Conservation (phyloP, 1,140 invertebrate genomes). For the Choristoneura fumiferana region DNA sequence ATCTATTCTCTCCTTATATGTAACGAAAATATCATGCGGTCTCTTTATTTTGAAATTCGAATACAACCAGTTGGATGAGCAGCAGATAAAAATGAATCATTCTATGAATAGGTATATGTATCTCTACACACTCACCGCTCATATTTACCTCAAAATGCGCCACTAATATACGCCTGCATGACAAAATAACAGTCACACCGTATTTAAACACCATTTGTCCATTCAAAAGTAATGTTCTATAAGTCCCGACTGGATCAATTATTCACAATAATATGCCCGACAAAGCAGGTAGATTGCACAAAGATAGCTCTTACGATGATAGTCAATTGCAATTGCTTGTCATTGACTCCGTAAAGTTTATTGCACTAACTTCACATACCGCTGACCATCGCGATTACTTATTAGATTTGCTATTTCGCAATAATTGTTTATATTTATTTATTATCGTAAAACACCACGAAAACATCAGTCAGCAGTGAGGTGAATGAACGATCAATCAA, state of each 20-base stretch:
- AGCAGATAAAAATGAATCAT: slow-evolving; percentile 28
- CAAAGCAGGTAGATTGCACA: slow-evolving; percentile 72
- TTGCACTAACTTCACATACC: slow-evolving; percentile 65
- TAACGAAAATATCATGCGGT: background rate
- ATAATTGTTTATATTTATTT: slow-evolving; percentile 69
- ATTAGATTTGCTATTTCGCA: slow-evolving; percentile 45
- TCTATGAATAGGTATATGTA: slow-evolving; percentile 29
- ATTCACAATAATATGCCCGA: slow-evolving; percentile 64
- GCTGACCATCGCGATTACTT: slow-evolving; percentile 49
- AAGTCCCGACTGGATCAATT: slow-evolving; percentile 52
- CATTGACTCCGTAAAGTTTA: slow-evolving; percentile 49
- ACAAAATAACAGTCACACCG: slow-evolving; percentile 49
- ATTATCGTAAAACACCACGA: slow-evolving; percentile 73
- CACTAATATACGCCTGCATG: slow-evolving; percentile 8
- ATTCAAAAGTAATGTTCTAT: slow-evolving; percentile 50
- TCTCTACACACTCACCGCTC: slow-evolving; percentile 53
- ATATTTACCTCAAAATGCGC: slow-evolving; percentile 31
- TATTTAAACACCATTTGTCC: slow-evolving; percentile 43
- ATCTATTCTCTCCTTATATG: background rate
- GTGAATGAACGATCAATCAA: slow-evolving; percentile 76
- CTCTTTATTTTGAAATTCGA: slow-evolving; percentile 4
- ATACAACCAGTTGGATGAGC: slow-evolving; percentile 19
- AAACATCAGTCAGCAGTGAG: slow-evolving; percentile 60
- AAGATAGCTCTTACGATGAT: slow-evolving; percentile 48
- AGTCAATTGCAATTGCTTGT: slow-evolving; percentile 41